A percentile compares a stretch with the other conserved stretches of the same genome.
Conservation (phyloP, 2,797 vertebrate species). For the Jordanella pulchra region DNA sequence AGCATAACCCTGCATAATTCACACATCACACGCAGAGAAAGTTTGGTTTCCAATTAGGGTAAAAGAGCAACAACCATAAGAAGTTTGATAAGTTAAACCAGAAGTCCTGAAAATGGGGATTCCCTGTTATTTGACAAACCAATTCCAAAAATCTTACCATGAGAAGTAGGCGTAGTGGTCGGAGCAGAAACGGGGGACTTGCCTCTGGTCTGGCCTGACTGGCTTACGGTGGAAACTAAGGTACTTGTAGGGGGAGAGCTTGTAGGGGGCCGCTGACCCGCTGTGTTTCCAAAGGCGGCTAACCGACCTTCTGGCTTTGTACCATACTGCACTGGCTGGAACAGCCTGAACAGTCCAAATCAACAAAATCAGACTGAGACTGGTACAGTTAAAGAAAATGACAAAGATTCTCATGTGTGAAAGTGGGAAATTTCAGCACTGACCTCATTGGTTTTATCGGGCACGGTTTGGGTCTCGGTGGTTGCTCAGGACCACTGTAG, state of each 20-base stretch:
- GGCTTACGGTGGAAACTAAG: constrained; percentile 69
- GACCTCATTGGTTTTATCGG: constrained; percentile 93
- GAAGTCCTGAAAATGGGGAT: background rate
- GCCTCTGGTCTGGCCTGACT: constrained; percentile 73
- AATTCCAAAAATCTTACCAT: constrained; percentile 77
- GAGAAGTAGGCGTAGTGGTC: constrained; percentile 76
- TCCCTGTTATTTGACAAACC: background rate
- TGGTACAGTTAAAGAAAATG: background rate
- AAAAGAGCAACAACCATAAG: background rate
- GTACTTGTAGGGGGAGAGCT: constrained; percentile 66
- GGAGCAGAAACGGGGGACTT: constrained; percentile 78
- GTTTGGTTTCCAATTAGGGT: background rate
- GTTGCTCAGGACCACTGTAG: constrained; percentile 81
- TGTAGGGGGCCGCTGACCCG: constrained; percentile 58
- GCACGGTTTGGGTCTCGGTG: constrained; percentile 81
- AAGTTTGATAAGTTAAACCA: constrained; percentile 2
- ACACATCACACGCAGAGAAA: constrained; percentile 23
- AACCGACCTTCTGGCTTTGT: constrained; percentile 92
- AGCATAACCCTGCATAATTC: constrained; percentile 24
- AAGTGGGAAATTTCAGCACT: constrained; percentile 1
- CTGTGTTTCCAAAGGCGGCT: constrained; percentile 76
- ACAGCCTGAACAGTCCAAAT: constrained; percentile 78
- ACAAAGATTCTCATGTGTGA: background rate
- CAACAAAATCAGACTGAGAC: background rate
- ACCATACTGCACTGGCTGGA: constrained; percentile 90